Percentiles rank a stretch among this genome's conserved stretches.
Conservation (phyloP, 2,888 invertebrate species). For the Chrysodeixis includens region DNA sequence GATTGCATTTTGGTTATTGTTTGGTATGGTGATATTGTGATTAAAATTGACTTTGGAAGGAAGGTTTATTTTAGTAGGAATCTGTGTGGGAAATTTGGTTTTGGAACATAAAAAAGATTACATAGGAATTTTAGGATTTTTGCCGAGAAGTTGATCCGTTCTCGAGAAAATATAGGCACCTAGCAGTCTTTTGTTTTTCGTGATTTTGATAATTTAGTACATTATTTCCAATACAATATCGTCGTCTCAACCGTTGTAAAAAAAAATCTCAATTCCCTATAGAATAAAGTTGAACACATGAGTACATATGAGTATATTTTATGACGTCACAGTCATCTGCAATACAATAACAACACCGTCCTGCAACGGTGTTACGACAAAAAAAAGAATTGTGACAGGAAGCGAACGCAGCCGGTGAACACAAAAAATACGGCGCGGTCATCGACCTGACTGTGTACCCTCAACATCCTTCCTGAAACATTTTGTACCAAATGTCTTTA, state of each 20-base stretch:
- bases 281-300: background rate
- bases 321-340: conserved; percentile 52
- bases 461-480: conserved; percentile 63
- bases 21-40: too few species aligned
- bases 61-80: too few species aligned
- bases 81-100: too few species aligned
- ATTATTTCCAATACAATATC: background rate
- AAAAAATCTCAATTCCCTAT: background rate
- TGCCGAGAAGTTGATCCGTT: too few species aligned
- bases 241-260: background rate
- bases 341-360: conserved; percentile 66
- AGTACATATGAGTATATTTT: background rate
- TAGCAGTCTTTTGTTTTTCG: too few species aligned
- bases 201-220: background rate
- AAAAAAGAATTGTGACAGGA: conserved; percentile 87
- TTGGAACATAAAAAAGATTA: too few species aligned
- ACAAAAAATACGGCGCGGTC: conserved; percentile 78
- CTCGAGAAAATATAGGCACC: too few species aligned
- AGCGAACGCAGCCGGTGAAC: conserved; percentile 82
- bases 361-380: conserved; percentile 76
- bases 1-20: conserved; percentile 7
- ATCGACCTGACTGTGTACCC: conserved; percentile 74
- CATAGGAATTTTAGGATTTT: too few species aligned
- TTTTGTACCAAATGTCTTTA: conserved; percentile 34
- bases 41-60: too few species aligned